Evolutionary conservation across 2,797 vertebrate genomes (phyloP).

Genomic region (Diplodus sargus): DNA sequence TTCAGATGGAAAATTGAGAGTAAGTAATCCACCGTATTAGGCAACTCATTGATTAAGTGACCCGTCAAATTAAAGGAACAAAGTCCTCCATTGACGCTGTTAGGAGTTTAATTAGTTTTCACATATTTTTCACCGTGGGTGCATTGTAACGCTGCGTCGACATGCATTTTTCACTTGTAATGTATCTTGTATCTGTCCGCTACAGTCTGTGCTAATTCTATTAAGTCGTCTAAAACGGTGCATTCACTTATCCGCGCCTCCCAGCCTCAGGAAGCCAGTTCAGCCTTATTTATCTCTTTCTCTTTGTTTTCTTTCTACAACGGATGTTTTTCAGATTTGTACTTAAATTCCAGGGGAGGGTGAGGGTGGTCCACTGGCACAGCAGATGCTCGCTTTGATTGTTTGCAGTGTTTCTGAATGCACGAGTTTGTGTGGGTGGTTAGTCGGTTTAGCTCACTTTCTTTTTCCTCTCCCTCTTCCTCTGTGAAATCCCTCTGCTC

Average conservation of each 20-base stretch:
- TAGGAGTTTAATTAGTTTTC: slow-evolving; percentile 25
- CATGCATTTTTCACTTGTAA: slow-evolving; percentile 39
- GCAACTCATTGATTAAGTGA: slow-evolving; percentile 25
- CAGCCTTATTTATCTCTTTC: slow-evolving; percentile 35
- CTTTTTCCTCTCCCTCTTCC: slow-evolving; percentile 15
- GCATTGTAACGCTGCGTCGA: slow-evolving; percentile 12
- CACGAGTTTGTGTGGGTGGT: slow-evolving; percentile 15
- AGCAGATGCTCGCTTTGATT: slow-evolving; percentile 21
- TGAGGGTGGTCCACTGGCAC: slow-evolving; percentile 13
- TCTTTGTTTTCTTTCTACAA: slow-evolving; percentile 29
- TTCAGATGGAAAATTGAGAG: not conserved
- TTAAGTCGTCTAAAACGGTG: slow-evolving; percentile 39
- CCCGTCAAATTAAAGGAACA: slow-evolving; percentile 8
- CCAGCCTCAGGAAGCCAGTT: slow-evolving; percentile 42
- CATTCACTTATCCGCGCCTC: slow-evolving; percentile 55
- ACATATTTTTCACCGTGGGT: slow-evolving; percentile 15
- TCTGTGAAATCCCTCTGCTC: slow-evolving; percentile 47
- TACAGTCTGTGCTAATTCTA: slow-evolving; percentile 52
- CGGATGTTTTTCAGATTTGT: slow-evolving; percentile 22
- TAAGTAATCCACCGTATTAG: not conserved
- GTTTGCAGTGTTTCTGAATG: slow-evolving; percentile 32
- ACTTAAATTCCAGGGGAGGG: slow-evolving; percentile 23
- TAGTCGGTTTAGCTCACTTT: slow-evolving; percentile 27
- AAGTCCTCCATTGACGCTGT: slow-evolving; percentile 11
- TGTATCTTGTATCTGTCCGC: slow-evolving; percentile 34